These are phyloP conservation scores for Vanessa atalanta DNA, from an alignment of 1,140 invertebrate species.

Conservation along the genomic window DNA sequence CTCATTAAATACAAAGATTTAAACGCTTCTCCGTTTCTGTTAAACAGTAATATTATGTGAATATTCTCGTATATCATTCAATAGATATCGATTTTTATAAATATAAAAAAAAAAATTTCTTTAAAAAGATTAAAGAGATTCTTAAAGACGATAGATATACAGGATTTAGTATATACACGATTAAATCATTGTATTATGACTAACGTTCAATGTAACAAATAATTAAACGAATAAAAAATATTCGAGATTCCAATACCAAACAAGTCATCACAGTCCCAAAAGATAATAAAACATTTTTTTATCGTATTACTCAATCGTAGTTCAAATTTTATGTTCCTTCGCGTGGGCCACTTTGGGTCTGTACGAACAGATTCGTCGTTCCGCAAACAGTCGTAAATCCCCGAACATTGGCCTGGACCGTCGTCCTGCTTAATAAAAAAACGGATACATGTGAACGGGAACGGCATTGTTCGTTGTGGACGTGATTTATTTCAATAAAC, in stretches of 20 bases:
- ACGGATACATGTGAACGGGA: constrained; percentile 48
- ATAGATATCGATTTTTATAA: too few relatives aligned
- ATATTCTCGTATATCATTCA: not conserved
- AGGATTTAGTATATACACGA: too few relatives aligned
- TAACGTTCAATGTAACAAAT: not conserved
- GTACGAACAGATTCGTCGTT: constrained; percentile 56
- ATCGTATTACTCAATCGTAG: constrained; percentile 40
- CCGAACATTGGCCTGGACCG: constrained; percentile 56
- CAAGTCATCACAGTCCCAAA: constrained; percentile 18
- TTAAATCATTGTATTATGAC: too few relatives aligned
- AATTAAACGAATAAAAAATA: not conserved
- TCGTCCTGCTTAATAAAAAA: constrained; percentile 67
- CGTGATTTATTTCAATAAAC: constrained; percentile 64
- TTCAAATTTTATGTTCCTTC: constrained; percentile 57
- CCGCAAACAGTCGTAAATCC: constrained; percentile 72
- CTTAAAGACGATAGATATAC: too few relatives aligned
- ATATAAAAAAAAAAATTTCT: too few relatives aligned
- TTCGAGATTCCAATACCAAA: constrained; percentile 6
- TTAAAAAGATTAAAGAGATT: too few relatives aligned
- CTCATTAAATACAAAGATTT: constrained; percentile 6
- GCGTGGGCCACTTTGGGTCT: constrained; percentile 43
- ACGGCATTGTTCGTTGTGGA: constrained; percentile 48
- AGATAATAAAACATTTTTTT: constrained; percentile 34
- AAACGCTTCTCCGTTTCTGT: not conserved
- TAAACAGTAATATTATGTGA: not conserved